phyloP scores from a whole-genome alignment of 2,797 vertebrate genomes.

The Uromys caudimaculatus region DNA sequence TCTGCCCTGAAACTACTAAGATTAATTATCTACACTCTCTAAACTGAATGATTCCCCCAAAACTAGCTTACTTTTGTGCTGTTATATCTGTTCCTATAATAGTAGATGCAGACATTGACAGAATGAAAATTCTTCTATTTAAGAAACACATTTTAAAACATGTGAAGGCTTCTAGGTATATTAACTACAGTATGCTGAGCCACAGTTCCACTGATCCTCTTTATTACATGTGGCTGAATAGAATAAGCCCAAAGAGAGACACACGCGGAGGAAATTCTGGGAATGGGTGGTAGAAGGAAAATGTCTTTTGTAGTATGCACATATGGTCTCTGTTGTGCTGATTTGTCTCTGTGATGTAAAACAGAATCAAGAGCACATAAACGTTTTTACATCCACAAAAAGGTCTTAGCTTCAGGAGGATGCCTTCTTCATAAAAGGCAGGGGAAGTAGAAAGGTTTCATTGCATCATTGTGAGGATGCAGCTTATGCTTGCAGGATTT shows the following conservation, averaged over 20 bases:
- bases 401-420: neutral
- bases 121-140: slow-evolving; percentile 24
- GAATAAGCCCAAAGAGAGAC: neutral
- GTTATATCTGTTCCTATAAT: neutral
- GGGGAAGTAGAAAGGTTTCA: neutral
- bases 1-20: slow-evolving; percentile 51
- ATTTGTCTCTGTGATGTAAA: neutral
- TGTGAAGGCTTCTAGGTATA: neutral
- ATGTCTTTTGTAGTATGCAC: neutral
- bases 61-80: slow-evolving; percentile 11
- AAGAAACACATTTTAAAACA: neutral
- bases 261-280: neutral
- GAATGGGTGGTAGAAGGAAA: neutral
- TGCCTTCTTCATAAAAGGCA: neutral
- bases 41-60: slow-evolving; percentile 20
- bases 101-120: neutral
- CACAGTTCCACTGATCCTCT: neutral
- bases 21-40: slow-evolving; percentile 62
- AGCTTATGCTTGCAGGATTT: neutral
- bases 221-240: neutral
- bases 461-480: neutral
- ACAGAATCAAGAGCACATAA: neutral
- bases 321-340: neutral
- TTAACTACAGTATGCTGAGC: neutral
- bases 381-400: neutral